Evolutionary conservation across 2,888 invertebrate species (phyloP).

Genomic region (Andrena minutula): DNA sequence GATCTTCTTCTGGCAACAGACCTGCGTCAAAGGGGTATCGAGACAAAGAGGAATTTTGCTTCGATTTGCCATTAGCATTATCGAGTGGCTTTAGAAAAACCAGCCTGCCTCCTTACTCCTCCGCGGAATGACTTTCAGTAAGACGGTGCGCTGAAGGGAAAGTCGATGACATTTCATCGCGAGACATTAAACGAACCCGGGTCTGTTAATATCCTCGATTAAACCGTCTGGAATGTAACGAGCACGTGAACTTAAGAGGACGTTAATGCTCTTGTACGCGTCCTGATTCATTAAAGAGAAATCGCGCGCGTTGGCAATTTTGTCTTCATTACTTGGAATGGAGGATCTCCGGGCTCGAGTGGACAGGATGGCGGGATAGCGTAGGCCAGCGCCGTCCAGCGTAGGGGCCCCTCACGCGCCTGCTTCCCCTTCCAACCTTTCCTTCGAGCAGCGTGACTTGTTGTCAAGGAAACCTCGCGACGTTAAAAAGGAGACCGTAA

Average conservation of each 20-base stretch:
- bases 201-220: conserved; percentile 27
- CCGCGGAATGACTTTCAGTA: conserved; percentile 32
- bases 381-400: no score
- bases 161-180: conserved; percentile 36
- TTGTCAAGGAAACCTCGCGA: no score
- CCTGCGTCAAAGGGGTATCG: neutral
- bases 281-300: neutral
- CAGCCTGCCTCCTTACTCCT: conserved; percentile 42
- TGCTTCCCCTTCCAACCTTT: no score
- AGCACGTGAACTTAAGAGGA: neutral
- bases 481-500: no score
- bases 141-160: conserved; percentile 8
- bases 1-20: neutral
- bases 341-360: neutral
- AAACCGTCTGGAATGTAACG: conserved; percentile 1
- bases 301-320: neutral
- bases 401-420: no score
- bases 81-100: conserved; percentile 34
- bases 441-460: no score
- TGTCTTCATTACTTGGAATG: neutral
- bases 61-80: conserved; percentile 15
- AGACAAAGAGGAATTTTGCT: no score
- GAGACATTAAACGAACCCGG: conserved; percentile 22
- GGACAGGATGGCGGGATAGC: neutral
- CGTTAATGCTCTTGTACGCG: neutral